Conservation (phyloP, 2,888 invertebrate genomes). For the Nudaria mundana region DNA sequence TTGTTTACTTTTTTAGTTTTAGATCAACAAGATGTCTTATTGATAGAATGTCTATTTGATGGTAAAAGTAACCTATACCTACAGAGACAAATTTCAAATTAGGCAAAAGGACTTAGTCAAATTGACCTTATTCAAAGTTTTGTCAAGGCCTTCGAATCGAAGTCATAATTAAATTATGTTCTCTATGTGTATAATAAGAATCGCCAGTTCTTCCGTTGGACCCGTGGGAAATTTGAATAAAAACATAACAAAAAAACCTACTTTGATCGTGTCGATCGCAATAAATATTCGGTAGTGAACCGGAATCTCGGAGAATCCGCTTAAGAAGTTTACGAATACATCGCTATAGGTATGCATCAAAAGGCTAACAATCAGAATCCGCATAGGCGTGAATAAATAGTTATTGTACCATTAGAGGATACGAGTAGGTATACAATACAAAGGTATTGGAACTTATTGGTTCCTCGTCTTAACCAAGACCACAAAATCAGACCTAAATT, state of each 20-base stretch:
- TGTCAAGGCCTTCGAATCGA: slow-evolving; percentile 14
- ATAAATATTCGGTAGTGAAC: slow-evolving; percentile 59
- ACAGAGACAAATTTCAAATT: too few relatives aligned
- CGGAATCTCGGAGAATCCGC: slow-evolving; percentile 69
- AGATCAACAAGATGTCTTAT: too few relatives aligned
- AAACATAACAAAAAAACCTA: slow-evolving; percentile 52
- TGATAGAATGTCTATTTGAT: too few relatives aligned
- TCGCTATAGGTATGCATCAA: slow-evolving; percentile 16
- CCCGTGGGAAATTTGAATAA: slow-evolving; percentile 66
- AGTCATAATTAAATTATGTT: slow-evolving; percentile 13
- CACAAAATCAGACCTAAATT: too few relatives aligned
- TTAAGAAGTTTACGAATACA: slow-evolving; percentile 43
- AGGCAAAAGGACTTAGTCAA: slow-evolving; percentile 4
- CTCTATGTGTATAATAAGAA: slow-evolving; percentile 43
- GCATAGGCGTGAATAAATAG: neutral
- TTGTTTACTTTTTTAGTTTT: neutral
- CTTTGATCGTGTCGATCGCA: slow-evolving; percentile 51
- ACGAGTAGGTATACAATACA: neutral
- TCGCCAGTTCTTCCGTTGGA: slow-evolving; percentile 52
- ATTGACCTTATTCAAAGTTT: slow-evolving; percentile 22
- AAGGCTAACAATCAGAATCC: neutral
- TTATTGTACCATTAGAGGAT: neutral
- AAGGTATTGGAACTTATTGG: too few relatives aligned
- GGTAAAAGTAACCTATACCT: too few relatives aligned
- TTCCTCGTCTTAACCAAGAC: too few relatives aligned